Conservation (phyloP, 2,113 vertebrate species). For the Cisticola juncidis region DNA sequence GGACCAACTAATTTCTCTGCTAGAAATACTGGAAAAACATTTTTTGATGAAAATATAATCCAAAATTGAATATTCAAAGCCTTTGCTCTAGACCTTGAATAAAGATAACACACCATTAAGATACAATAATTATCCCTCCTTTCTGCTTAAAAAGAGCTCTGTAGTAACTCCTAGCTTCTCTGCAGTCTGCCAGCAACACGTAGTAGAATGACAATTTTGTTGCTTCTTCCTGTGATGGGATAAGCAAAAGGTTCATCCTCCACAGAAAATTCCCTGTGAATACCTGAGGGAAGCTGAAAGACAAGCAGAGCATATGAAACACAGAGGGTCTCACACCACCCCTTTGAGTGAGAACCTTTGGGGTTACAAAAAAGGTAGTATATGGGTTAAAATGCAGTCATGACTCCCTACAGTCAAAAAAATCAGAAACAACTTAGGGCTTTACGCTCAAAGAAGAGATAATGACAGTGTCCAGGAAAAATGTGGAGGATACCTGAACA, state of each 20-base stretch:
- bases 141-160: background rate
- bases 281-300: background rate
- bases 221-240: background rate
- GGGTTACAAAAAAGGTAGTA: background rate
- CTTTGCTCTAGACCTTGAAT: background rate
- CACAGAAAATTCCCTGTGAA: background rate
- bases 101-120: background rate
- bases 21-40: background rate
- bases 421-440: background rate
- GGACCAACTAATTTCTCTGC: background rate
- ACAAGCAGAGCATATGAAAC: background rate
- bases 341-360: background rate
- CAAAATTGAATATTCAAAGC: background rate
- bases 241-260: background rate
- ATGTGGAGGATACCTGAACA: background rate
- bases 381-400: background rate
- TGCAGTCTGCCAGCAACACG: background rate
- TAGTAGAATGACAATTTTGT: background rate
- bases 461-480: background rate
- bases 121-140: background rate
- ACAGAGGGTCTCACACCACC: background rate
- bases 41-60: background rate
- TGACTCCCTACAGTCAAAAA: background rate
- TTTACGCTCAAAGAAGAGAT: background rate
- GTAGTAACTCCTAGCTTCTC: background rate